phyloP scores from a whole-genome alignment of 2,797 vertebrate species.

The Lagodon rhomboides region DNA sequence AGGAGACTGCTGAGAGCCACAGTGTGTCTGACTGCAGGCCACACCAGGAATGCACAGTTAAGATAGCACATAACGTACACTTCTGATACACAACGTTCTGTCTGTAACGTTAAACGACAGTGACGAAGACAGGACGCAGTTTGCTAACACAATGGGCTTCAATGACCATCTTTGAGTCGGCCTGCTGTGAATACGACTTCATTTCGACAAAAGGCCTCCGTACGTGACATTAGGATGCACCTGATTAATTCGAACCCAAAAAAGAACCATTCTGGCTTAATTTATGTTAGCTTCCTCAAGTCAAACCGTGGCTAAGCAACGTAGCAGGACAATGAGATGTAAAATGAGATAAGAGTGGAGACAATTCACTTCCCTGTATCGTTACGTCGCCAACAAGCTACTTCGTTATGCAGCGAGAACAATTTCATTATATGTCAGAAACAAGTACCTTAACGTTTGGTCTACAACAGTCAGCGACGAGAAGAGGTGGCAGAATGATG shows the following conservation, averaged over 20 bases:
- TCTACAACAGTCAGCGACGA: not conserved
- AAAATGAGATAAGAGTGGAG: not conserved
- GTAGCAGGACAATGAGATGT: not conserved
- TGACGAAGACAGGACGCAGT: not conserved
- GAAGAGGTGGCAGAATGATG: not conserved
- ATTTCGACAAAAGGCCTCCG: too few relatives aligned
- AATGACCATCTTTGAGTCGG: not conserved
- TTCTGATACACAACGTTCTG: not conserved
- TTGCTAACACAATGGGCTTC: not conserved
- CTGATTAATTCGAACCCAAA: too few relatives aligned
- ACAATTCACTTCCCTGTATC: not conserved
- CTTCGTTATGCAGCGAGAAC: not conserved
- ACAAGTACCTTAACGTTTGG: constrained; percentile 52
- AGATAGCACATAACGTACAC: not conserved
- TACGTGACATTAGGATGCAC: not conserved
- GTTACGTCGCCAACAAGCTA: not conserved
- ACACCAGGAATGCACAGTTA: not conserved
- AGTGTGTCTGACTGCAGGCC: not conserved
- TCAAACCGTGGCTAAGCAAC: not conserved
- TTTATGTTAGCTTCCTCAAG: not conserved
- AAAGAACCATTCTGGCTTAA: rapidly evolving
- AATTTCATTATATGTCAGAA: not conserved
- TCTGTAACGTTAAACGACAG: not conserved
- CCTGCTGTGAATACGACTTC: not conserved
- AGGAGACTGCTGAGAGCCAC: constrained; percentile 25